Percentiles rank a stretch among this genome's conserved stretches.
Evolutionary conservation across 2,113 vertebrate genomes (phyloP).

Genomic region (Podarcis muralis): DNA sequence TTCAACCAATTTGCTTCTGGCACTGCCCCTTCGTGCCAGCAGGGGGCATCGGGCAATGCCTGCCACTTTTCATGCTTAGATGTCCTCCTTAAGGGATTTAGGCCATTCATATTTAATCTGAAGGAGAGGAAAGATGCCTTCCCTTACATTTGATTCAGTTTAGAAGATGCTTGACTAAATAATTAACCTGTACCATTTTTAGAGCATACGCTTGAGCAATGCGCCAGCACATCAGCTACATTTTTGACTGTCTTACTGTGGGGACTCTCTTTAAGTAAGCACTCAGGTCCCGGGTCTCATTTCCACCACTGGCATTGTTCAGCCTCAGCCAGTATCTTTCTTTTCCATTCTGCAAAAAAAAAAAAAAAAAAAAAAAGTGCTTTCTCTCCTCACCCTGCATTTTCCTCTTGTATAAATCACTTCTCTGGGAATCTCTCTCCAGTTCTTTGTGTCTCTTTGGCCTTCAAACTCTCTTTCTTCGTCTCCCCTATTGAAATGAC

Average conservation of each 20-base stretch:
- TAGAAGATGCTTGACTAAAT: not conserved
- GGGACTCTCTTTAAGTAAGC: not conserved
- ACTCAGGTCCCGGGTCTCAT: not conserved
- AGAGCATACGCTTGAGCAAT: not conserved
- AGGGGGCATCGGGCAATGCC: not conserved
- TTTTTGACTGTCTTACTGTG: not conserved
- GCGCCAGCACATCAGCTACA: not conserved
- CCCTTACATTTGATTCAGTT: conserved; percentile 4
- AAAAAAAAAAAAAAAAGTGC: too few species aligned
- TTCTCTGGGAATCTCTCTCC: not conserved
- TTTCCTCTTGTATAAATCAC: not conserved
- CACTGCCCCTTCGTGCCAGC: not conserved
- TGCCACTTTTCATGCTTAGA: not conserved
- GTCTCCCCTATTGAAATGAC: not conserved
- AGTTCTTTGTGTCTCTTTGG: not conserved
- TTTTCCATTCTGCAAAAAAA: not conserved
- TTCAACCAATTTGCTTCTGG: not conserved
- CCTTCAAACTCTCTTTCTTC: rapidly evolving
- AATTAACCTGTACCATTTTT: conserved; percentile 29
- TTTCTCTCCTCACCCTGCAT: not conserved
- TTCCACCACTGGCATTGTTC: not conserved
- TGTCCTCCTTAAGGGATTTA: not conserved
- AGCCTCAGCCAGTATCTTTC: not conserved
- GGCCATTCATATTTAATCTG: not conserved
- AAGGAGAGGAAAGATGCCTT: not conserved